Evolutionary conservation across 2,113 vertebrate genomes (phyloP), one percentile per base, ranked within the genome.

Genomic region (Rhynchomys soricoides): DNA sequence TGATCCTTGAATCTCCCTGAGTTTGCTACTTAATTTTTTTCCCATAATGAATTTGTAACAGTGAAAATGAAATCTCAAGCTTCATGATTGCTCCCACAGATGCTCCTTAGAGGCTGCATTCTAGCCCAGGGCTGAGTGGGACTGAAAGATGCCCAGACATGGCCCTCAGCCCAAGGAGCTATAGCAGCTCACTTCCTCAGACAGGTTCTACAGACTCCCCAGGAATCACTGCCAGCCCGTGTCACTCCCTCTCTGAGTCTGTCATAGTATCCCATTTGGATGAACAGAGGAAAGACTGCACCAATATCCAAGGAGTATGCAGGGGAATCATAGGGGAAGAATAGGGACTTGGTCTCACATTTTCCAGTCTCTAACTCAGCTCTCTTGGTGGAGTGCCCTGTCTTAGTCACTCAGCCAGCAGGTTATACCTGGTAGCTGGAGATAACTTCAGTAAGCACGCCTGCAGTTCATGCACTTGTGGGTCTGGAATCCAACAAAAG

Each of bases 261-360:
- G 9, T 31, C 7, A 0, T 21, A 31, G 22, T n/a, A 0, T 73
- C 57, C 7, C 0, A 12, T 37, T 24, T 21, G 5, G 37, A n/a
- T 45, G 34, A 21, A 59, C 19, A 45, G 12, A 64, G 31, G 57
- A 37, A 37, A 24, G 15, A 11, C 29, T 12, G 12, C 1, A 0
- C 40, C 3, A 9, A 0, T 43, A 5, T 3, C 7, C 12, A 37
- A 43, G 34, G 22, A 4, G 2, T 3, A 5, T 16, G 12, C 2
- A 17, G 15, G 45, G 22, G 11, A 26, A 2, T 12, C 50, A 31
- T 5, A 5, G 57, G 64, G 52, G 77, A 57, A 45, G 64, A 31
- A 15, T 12, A 15, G 29, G 45, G 85, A 11, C n/a, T 16, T 0
- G 12, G 45, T 66, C 37, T 29, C 19, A 50, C 4, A 34, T 29